Evolutionary conservation across 2,888 invertebrate species (phyloP), one percentile per base, ranked within the genome.

Genomic region (Platycnemis pennipes): DNA sequence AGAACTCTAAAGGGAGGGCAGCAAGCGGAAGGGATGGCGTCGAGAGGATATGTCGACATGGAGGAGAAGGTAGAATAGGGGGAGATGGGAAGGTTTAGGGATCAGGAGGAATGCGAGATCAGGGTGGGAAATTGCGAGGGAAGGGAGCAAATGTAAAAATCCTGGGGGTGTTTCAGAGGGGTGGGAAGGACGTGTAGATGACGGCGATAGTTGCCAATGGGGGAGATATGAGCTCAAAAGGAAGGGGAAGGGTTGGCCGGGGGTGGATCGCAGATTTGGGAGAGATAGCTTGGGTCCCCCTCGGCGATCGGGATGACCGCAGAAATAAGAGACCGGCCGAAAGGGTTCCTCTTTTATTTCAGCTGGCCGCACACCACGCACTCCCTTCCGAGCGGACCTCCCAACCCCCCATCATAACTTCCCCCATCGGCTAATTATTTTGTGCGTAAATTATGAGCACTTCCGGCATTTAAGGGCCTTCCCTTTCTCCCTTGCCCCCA

Each of bases 361-460:
- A 8, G 4, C 53, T 56, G 69, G 69, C 31, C 69, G 49, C 11
- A 49, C 49, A 69, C 69, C 69, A 56, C 56, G 19, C 3, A 56
- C 11, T 22, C 69, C 22, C 22, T 63, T 69, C 69, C 69, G 31
- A 4, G 0, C 7, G 7, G 31, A 31, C 3, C 37, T 13, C 77
- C 8, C 5, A 31, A 63, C 77, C 13, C 37, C 77, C 31, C 31
- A 11, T 26, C 77, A 37, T 77, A 77, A 77, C 77, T 77, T 77
- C 37, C 63, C 88, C 63, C 44, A 63, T 45, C n/a, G 63, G 63
- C 37, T 91, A 69, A 91, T 91, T 69, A 91, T 91, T 44, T 16
- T 63, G 42, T 44, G 91, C n/a, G 63, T 91, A 63, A 91, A 91
- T 63, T 91, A 91, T 91, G 91, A 91, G 63, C 91, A 91, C 91